Evolutionary conservation across 1,140 invertebrate species (phyloP).

Genomic region (Copidosoma floridanum): DNA sequence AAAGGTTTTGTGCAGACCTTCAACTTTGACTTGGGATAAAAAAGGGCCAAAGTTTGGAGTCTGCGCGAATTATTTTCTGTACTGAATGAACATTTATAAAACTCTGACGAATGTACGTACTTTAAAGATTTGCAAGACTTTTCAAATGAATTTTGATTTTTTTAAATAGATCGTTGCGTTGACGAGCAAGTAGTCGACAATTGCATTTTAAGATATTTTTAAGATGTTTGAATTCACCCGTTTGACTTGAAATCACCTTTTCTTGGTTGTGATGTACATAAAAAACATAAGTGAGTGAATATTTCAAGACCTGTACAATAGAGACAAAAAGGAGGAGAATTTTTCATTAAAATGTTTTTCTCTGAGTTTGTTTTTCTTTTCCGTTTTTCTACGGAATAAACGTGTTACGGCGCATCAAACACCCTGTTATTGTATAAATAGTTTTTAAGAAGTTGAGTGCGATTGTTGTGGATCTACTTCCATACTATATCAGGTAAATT

Average conservation of each 20-base stretch:
- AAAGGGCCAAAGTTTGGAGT: no score
- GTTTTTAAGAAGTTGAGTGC: slow-evolving; percentile 22
- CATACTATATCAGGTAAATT: slow-evolving; percentile 23
- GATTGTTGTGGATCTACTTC: not conserved
- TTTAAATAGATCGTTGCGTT: not conserved
- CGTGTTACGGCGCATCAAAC: no score
- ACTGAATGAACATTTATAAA: no score
- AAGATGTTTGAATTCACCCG: not conserved
- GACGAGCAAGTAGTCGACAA: not conserved
- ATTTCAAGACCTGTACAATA: slow-evolving; percentile 7
- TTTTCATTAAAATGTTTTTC: slow-evolving; percentile 10
- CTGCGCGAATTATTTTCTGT: no score
- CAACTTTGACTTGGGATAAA: no score
- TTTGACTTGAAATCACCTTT: slow-evolving; percentile 13
- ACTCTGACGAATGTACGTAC: not conserved
- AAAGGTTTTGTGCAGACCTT: no score
- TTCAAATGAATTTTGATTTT: slow-evolving; percentile 3
- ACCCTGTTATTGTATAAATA: slow-evolving; percentile 30
- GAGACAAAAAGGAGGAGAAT: not conserved
- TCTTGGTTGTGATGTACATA: slow-evolving; percentile 26
- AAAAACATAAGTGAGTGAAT: slow-evolving; percentile 8
- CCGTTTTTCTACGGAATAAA: not conserved
- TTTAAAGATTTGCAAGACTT: not conserved
- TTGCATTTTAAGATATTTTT: slow-evolving; percentile 8
- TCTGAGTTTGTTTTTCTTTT: slow-evolving; percentile 2